Evolutionary conservation across 2,797 vertebrate species (phyloP), one percentile per base, ranked within the genome.

Genomic region (Paratrypauchen microcephalus): DNA sequence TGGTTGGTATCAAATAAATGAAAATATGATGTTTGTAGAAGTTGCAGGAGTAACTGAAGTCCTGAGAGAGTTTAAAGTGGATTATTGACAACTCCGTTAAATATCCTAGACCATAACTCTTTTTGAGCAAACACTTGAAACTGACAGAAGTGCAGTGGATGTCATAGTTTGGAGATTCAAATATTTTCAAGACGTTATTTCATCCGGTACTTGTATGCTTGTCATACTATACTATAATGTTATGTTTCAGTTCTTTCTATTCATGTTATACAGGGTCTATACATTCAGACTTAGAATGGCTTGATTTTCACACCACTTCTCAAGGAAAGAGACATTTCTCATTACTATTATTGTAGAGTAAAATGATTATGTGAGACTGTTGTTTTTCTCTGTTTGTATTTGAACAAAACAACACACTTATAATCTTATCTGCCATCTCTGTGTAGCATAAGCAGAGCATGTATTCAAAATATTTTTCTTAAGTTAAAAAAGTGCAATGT

Each of bases 131-230:
- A 45, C 28, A 56, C 16, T 36, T 39, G n/a, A 52, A 61, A 48
- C 47, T 32, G 48, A 56, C 41, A 19, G 23, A 3, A 30, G 13
- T 36, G 16, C 28, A 16, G 26, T 26, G 58, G 23, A 5, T 64
- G 47, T 26, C 2, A 39, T 56, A 24, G 41, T 55, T 75, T n/a
- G 66, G 36, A 47, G 69, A 9, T 18, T 41, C 61, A 26, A 36
- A 54, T 62, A 12, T 60, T 48, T 23, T 76, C 68, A 64, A 52
- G 24, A 71, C 32, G 36, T 24, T 19, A 47, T 66, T 70, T 48
- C 60, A 48, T 54, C 41, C 61, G 48, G 76, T 23, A 19, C 73
- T 73, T 79, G n/a, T 54, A 48, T 19, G 15, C 47, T 30, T 60
- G 28, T 59, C 52, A 24, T 55, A 9, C 21, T 15, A 45, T 45